Evolutionary conservation across 2,888 invertebrate species (phyloP).

Genomic region (Pandemis heparana): DNA sequence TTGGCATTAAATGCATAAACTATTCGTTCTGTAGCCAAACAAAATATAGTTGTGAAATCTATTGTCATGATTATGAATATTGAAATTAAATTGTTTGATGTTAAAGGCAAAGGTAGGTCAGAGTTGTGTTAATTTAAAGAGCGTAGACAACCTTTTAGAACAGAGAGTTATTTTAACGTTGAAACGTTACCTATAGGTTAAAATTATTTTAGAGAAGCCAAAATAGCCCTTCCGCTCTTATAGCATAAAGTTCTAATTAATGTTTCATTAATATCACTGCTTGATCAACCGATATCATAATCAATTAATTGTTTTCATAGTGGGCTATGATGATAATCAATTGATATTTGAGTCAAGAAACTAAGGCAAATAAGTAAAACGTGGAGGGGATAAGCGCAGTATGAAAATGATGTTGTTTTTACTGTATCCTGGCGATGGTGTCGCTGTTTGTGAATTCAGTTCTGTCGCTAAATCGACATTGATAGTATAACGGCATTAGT

Average conservation of each 20-base stretch:
- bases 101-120: not conserved
- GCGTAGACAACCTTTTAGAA: too few species aligned
- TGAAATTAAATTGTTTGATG: not conserved
- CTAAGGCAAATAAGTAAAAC: too few species aligned
- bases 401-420: too few species aligned
- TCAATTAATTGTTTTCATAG: not conserved
- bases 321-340: too few species aligned
- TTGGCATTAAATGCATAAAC: conserved; percentile 6
- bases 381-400: too few species aligned
- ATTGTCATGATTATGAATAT: not conserved
- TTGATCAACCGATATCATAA: conserved; percentile 1
- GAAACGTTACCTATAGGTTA: not conserved
- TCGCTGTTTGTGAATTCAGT: not conserved
- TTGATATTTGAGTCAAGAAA: too few species aligned
- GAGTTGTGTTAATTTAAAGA: not conserved
- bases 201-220: not conserved
- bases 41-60: not conserved
- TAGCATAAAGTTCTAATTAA: not conserved
- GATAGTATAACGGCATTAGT: too few species aligned
- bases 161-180: not conserved
- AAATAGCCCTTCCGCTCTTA: not conserved
- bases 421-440: not conserved
- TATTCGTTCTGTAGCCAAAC: not conserved
- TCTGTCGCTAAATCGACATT: too few species aligned
- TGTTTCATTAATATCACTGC: conserved; percentile 4